Evolutionary conservation across 2,888 invertebrate species (phyloP), one percentile per base, ranked within the genome.

Genomic region (Monoplex corrugatus): DNA sequence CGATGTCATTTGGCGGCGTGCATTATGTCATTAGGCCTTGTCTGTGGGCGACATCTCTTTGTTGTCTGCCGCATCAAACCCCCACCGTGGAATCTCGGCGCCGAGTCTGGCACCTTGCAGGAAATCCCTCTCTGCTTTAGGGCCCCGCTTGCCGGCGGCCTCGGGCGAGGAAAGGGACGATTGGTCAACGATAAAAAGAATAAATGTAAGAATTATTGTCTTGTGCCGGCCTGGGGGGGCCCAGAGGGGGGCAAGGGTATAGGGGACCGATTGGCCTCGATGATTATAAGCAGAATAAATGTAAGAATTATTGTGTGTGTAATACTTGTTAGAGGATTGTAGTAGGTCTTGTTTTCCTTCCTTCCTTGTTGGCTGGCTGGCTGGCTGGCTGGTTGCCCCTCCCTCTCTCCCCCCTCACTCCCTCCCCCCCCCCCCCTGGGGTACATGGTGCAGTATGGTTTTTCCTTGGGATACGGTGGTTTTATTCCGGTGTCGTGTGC

Each of bases 21-120:
- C 88, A 83, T 91, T 89, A 91, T 90, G 89, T 89, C 89, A 91
- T 91, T 91, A 91, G 89, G 86, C 63, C 44, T 88, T 89, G 83
- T 89, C 90, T 87, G 89, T 89, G 87, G 89, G 87, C 89, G 85
- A 40, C 68, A 86, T 90, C 87, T 87, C 84, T 72, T 88, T 90
- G 90, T 90, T 87, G 88, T 80, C 78, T 45, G 44, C 78, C 19
- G 6, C 40, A 35, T 50, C 40, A 75, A 44, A 35, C 45, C 72
- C 72, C 87, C 72, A 43, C 44, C 50, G 32, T 43, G 45, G 45
- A 45, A 45, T 75, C 63, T 44, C 87, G 45, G 87, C 87, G 63
- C 78, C 87, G n/a, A n/a, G 43, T 63, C 86, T 86, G 68, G 86
- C 86, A 86, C 86, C 86, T 86, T 86, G 3, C 86, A 68, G 68